Conservation (phyloP, 2,888 invertebrate species). For the Caenorhabditis doughertyi region DNA sequence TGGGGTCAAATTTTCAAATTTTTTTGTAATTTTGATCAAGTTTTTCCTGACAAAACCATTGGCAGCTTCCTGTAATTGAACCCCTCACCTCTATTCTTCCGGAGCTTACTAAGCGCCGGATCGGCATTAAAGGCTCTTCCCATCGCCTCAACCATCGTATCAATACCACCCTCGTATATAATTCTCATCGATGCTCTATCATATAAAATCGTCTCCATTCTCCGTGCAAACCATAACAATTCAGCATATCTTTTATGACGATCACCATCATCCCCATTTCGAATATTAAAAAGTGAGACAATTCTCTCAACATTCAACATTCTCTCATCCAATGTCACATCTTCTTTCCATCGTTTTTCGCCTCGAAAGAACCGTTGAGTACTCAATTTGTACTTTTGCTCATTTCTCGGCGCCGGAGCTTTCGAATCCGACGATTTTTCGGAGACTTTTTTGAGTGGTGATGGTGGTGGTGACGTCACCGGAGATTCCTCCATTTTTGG, state of each 20-base stretch:
- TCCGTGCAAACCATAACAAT: slow-evolving; percentile 5
- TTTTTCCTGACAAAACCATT: too few species aligned
- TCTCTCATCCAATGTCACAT: background rate
- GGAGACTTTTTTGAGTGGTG: too few species aligned
- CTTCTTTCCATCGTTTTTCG: background rate
- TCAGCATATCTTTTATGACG: too few species aligned
- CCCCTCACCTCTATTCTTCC: too few species aligned
- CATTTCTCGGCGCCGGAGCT: background rate
- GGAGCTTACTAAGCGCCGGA: too few species aligned
- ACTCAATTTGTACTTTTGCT: background rate
- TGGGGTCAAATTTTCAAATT: too few species aligned
- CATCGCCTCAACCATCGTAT: background rate
- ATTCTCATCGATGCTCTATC: background rate
- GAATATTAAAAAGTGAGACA: too few species aligned
- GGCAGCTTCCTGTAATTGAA: too few species aligned
- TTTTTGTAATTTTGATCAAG: too few species aligned
- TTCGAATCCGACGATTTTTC: background rate
- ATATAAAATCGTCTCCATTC: slow-evolving; percentile 2
- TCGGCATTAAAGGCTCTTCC: too few species aligned
- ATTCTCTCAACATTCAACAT: background rate
- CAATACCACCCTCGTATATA: background rate
- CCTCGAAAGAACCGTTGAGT: background rate
- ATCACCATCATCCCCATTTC: background rate
- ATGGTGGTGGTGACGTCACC: too few species aligned
- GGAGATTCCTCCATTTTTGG: too few species aligned